Evolutionary conservation across 2,797 vertebrate genomes (phyloP).

Genomic region (Eidolon dupreanum): DNA sequence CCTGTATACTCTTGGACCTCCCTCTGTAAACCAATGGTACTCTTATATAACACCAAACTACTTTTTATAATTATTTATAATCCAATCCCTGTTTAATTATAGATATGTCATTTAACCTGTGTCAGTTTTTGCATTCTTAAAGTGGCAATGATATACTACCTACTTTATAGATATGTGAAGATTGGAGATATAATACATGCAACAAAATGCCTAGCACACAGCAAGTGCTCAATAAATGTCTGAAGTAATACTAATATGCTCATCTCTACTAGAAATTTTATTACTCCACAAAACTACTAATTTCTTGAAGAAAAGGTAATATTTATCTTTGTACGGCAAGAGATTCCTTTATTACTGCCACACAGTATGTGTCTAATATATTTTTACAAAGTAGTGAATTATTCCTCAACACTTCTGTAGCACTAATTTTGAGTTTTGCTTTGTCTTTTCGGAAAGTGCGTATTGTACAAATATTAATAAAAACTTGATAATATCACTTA

Average conservation of each 20-base stretch:
- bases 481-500: background rate
- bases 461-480: background rate
- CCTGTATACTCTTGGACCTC: background rate
- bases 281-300: background rate
- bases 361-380: background rate
- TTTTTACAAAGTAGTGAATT: background rate
- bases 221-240: background rate
- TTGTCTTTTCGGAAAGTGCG: background rate
- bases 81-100: background rate
- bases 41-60: background rate
- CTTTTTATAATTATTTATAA: background rate
- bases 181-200: background rate
- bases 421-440: background rate
- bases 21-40: background rate
- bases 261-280: background rate
- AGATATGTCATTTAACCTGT: background rate
- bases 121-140: background rate
- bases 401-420: background rate
- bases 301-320: background rate
- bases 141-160: background rate
- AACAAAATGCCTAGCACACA: background rate
- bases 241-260: background rate
- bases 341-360: background rate
- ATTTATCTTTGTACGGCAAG: background rate
- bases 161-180: background rate